Evolutionary conservation across 2,797 vertebrate species (phyloP), one percentile per base, ranked within the genome.

Genomic region (Enteromius trimaculatus): DNA sequence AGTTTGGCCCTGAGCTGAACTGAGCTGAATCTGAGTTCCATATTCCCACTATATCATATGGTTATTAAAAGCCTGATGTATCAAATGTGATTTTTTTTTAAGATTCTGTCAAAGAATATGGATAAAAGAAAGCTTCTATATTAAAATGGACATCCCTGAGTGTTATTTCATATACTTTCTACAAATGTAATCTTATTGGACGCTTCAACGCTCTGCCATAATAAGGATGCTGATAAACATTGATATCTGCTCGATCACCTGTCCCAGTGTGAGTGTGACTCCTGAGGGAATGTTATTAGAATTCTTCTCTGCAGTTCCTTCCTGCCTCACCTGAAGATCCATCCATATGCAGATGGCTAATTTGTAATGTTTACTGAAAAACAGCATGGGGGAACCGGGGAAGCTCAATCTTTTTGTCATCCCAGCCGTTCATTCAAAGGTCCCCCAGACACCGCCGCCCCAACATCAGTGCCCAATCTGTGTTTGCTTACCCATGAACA

Each of bases 401-500:
- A 85, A 71, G 53, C 80, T 83, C 74, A 70, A 72, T 84, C 75
- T 55, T 77, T 66, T 62, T 88, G 86, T 84, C 78, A 80, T 80
- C 75, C 81, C 23, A 51, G 66, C 62, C 86, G 64, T 81, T 77
- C 77, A 86, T 86, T 82, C 64, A 90, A 91, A 92, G 88, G 82
- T 88, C 88, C 84, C 88, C 88, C 53, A 78, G 87, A 82, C 90
- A 87, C 90, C 88, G 86, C 90, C 84, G 87, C 88, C 87, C 83
- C 90, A 92, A 92, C 92, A 92, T 92, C 84, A 88, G 91, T 92
- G 89, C 89, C 90, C 94, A 92, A 91, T 90, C 92, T 93, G 93
- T 95, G 93, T 96, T 95, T 95, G 92, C 93, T 93, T 94, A 94
- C 92, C 91, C 91, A 89, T 88, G 92, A 91, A 92, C 85, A 90